Evolutionary conservation across 2,797 vertebrate genomes (phyloP).

Genomic region (Molossus molossus): DNA sequence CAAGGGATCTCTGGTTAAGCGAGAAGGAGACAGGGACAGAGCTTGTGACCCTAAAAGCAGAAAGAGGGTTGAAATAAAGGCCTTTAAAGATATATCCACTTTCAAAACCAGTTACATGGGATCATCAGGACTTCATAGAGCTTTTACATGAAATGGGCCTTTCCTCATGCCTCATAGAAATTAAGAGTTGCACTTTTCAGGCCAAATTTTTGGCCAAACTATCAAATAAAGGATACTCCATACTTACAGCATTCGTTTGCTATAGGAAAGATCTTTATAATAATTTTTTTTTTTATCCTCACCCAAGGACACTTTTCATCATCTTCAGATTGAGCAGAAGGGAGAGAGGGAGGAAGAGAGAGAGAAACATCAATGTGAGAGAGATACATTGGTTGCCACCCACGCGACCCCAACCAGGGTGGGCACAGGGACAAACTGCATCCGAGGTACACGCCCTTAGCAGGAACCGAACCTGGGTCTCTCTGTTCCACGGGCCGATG

Average conservation of each 20-base stretch:
- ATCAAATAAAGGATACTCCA: neutral
- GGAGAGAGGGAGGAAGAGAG: too few species aligned
- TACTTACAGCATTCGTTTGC: neutral
- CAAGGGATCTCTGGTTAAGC: neutral
- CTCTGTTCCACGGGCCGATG: too few species aligned
- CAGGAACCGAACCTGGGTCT: too few species aligned
- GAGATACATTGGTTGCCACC: too few species aligned
- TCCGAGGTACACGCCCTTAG: too few species aligned
- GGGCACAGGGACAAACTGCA: too few species aligned
- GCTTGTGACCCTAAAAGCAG: neutral
- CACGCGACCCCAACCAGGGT: too few species aligned
- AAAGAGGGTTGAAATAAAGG: neutral
- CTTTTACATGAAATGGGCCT: neutral
- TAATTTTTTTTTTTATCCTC: too few species aligned
- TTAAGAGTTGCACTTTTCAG: slow-evolving; percentile 22
- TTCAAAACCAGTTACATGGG: slow-evolving; percentile 8
- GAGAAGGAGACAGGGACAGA: neutral
- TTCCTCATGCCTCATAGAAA: neutral
- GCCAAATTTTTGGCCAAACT: neutral
- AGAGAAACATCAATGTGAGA: too few species aligned
- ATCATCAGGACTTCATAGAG: neutral
- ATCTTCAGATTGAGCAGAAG: too few species aligned
- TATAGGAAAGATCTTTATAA: neutral
- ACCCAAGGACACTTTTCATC: too few species aligned
- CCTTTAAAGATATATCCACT: neutral